phyloP scores from a whole-genome alignment of 1,140 invertebrate species.

The Ladona fulva region DNA sequence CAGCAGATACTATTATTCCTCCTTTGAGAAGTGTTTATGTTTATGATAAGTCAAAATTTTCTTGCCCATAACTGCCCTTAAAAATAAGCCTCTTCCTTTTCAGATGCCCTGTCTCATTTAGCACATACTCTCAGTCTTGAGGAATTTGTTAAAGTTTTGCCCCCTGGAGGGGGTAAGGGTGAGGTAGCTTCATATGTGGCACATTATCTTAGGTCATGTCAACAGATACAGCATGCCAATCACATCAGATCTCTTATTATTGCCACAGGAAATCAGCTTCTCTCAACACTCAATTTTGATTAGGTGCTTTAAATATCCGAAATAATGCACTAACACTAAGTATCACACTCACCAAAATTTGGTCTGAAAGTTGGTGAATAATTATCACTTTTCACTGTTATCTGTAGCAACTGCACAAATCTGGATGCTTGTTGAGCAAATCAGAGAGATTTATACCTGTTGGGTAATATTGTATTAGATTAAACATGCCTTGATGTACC shows the following conservation, averaged over 20 bases:
- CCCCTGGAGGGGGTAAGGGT: constrained; percentile 20
- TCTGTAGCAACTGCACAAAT: no score
- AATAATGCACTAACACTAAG: background rate
- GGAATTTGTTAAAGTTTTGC: constrained; percentile 39
- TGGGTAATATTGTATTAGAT: no score
- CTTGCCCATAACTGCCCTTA: no score
- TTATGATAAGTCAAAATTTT: no score
- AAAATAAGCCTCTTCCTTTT: background rate
- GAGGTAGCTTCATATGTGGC: background rate
- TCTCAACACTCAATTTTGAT: constrained; percentile 41
- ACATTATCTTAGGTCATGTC: constrained; percentile 42
- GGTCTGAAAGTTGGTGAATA: no score
- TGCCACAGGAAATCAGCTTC: constrained; percentile 47
- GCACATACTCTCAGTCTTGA: constrained; percentile 40
- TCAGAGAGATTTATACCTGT: no score
- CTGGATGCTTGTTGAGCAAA: no score
- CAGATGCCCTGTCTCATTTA: constrained; percentile 41
- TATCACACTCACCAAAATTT: no score
- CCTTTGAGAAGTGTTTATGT: no score
- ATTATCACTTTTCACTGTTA: no score
- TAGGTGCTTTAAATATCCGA: background rate
- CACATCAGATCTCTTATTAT: constrained; percentile 50
- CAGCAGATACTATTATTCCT: no score
- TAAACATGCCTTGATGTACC: no score
- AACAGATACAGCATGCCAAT: constrained; percentile 47